These are phyloP conservation scores for Apogon talboti DNA, from an alignment of 2,797 vertebrate genomes.

Conservation along the genomic window DNA sequence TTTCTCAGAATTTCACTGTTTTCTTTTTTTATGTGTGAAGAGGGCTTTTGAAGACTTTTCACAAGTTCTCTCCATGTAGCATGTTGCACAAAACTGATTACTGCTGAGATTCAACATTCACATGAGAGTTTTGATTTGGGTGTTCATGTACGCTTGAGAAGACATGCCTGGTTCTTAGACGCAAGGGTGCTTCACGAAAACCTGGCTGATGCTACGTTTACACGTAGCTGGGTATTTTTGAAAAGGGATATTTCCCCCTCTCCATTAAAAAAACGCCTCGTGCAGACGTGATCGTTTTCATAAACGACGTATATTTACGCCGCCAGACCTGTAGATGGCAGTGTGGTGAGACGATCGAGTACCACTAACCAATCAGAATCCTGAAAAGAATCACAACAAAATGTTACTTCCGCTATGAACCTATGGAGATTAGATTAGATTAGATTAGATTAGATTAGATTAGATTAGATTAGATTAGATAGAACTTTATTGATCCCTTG, in stretches of 20 bases:
- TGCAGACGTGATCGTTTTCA: not conserved
- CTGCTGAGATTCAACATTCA: constrained; percentile 6
- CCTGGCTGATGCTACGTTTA: not conserved
- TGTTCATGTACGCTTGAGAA: constrained; percentile 4
- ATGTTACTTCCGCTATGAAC: too few relatives aligned
- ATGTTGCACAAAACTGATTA: constrained; percentile 1
- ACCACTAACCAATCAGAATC: too few relatives aligned
- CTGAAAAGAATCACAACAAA: too few relatives aligned
- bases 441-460: too few relatives aligned
- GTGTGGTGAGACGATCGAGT: too few relatives aligned
- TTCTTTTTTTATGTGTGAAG: constrained; percentile 34
- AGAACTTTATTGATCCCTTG: too few relatives aligned
- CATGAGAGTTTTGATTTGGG: constrained; percentile 1
- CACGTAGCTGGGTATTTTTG: not conserved
- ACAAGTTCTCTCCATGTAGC: constrained; percentile 5
- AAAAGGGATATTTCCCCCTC: too few relatives aligned
- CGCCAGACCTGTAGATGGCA: too few relatives aligned
- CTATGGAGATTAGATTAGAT: too few relatives aligned
- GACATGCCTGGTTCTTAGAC: constrained; percentile 1
- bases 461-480: too few relatives aligned
- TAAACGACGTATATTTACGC: too few relatives aligned
- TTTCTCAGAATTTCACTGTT: constrained; percentile 32
- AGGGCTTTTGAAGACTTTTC: constrained; percentile 19
- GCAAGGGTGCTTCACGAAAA: constrained; percentile 9
- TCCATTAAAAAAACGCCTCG: not conserved